These are phyloP conservation scores for Yasuhikotakia modesta DNA, from an alignment of 2,797 vertebrate genomes.

Conservation along the genomic window DNA sequence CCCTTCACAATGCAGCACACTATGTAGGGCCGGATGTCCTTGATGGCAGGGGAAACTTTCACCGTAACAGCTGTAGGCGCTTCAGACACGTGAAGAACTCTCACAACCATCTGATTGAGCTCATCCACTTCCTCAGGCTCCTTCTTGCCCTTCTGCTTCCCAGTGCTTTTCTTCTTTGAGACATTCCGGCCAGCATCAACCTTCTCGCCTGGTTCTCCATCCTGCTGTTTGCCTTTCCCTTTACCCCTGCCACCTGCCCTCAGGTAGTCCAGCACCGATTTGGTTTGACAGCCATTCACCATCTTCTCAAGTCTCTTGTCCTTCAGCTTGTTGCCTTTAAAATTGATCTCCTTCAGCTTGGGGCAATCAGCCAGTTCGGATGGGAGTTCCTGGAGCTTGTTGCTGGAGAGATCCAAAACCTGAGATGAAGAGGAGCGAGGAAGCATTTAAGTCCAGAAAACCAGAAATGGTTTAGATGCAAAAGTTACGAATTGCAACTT, in stretches of 20 bases:
- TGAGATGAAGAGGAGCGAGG: slow-evolving; percentile 55
- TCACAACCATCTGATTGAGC: slow-evolving; percentile 82
- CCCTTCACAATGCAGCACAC: slow-evolving; percentile 90
- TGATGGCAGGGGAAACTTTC: slow-evolving; percentile 74
- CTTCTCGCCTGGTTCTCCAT: slow-evolving; percentile 67
- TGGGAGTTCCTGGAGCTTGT: slow-evolving; percentile 87
- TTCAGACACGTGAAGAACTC: slow-evolving; percentile 85
- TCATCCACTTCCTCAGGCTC: slow-evolving; percentile 71
- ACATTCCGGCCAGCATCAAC: slow-evolving; percentile 66
- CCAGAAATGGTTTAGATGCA: too few species aligned
- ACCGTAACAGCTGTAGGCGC: slow-evolving; percentile 71
- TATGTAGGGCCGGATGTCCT: slow-evolving; percentile 87
- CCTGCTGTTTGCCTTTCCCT: slow-evolving; percentile 71
- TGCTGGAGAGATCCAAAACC: slow-evolving; percentile 89
- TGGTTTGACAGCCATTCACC: slow-evolving; percentile 91
- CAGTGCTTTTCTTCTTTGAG: slow-evolving; percentile 78
- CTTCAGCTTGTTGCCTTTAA: slow-evolving; percentile 88
- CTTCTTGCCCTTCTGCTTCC: slow-evolving; percentile 76
- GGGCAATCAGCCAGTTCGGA: slow-evolving; percentile 85
- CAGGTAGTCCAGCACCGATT: slow-evolving; percentile 92
- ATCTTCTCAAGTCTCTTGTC: slow-evolving; percentile 97
- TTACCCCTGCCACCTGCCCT: slow-evolving; percentile 77
- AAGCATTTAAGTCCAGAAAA: not conserved
- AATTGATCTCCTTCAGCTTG: slow-evolving; percentile 92
- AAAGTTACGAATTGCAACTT: too few species aligned